Base-by-base conservation (phyloP, 1,140 invertebrate genomes). In the Drosophila gunungcola region DNA sequence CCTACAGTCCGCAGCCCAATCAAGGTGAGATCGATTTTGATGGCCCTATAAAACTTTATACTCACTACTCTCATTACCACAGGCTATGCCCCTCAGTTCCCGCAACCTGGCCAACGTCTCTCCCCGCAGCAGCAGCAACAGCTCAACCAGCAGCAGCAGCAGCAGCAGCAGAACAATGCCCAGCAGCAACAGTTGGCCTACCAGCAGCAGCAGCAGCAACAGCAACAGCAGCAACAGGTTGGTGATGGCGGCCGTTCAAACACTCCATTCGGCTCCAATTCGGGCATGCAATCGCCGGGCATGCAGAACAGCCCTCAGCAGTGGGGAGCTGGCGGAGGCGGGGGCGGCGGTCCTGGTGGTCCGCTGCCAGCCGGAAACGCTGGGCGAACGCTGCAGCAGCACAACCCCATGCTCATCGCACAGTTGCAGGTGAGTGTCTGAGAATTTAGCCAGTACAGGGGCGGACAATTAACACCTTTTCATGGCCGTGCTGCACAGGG, bases 331-430 rank as follows among this genome's bases (percentile, higher is more conserved):
- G 78, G 36, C n/a, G 39, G 46, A 1, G 69, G 42, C 16, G 67
- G 46, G 3, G 68, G 58, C 16, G 73, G 65, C 3, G 85, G 76
- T 5, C 70, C 79, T 0, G 77, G 58, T 9, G 75, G 70, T 6
- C 72, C 73, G 11, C 43, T 82, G 64, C 64, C 68, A 2, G 58
- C 57, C 3, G 81, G 81, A 38, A 85, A 80, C 63, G 67, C 84
- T 38, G 72, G 63, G 34, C 68, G 83, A 57, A 84, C 90, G 5
- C 63, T 94, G 43, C 94, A 95, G 67, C 95, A 96, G 92, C 95
- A 96, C 91, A 96, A 96, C 93, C 96, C 96, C 4, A 96, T 97
- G 95, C 93, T 97, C 63, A 97, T 95, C 93, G 95, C 96, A 65
- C 96, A 96, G 92, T 93, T 96, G 62, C 95, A 95, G 80, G 95